phyloP scores from a whole-genome alignment of 2,113 vertebrate species.

The Pachyramphus minor region DNA sequence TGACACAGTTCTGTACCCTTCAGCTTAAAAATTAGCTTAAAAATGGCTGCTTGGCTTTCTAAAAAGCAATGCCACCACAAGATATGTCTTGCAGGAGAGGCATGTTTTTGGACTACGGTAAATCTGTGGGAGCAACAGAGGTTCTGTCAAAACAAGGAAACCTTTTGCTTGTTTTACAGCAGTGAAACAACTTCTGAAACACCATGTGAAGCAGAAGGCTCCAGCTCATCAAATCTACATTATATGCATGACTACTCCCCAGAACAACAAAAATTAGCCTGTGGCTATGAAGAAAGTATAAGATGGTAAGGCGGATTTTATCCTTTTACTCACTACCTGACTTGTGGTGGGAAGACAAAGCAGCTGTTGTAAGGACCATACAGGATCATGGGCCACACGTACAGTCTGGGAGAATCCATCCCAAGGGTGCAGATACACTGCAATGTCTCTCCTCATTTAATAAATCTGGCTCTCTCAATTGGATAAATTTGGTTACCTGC shows the following conservation, averaged over 20 bases:
- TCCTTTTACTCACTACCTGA: not conserved
- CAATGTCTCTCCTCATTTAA: not conserved
- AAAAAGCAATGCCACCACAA: not conserved
- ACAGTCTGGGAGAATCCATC: not conserved
- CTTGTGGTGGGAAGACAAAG: not conserved
- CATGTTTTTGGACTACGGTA: not conserved
- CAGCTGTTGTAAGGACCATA: not conserved
- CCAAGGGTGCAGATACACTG: too few species aligned
- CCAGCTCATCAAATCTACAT: not conserved
- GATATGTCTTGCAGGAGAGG: not conserved
- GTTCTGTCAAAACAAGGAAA: not conserved
- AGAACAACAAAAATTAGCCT: constrained; percentile 30
- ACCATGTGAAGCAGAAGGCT: not conserved
- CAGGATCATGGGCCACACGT: accelerated
- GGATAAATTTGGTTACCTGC: not conserved
- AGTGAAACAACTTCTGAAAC: not conserved
- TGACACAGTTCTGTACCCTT: not conserved
- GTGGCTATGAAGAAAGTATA: not conserved
- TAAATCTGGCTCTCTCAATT: not conserved
- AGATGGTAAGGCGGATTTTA: not conserved
- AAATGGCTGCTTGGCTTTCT: not conserved
- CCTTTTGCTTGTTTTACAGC: not conserved
- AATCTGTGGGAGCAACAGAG: not conserved
- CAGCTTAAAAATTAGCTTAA: not conserved
- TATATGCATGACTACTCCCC: not conserved